Evolutionary conservation across 2,888 invertebrate genomes (phyloP).

Genomic region (Steinernema hermaphroditum): DNA sequence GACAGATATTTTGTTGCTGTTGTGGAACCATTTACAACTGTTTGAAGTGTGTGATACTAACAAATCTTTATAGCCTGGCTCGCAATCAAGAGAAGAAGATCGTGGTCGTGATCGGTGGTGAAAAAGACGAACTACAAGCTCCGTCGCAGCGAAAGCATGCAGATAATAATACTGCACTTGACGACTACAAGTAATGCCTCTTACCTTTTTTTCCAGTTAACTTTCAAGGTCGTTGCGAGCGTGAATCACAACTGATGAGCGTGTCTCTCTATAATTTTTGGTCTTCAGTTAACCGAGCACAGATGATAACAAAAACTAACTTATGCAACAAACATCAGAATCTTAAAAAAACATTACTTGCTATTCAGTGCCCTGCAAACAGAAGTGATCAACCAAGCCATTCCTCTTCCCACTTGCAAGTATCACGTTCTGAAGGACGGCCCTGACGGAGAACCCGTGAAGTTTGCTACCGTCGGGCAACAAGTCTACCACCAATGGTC

Average conservation of each 20-base stretch:
- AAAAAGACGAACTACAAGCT: conserved; percentile 22
- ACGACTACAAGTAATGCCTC: conserved; percentile 27
- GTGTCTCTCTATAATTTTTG: neutral
- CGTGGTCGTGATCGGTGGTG: conserved; percentile 39
- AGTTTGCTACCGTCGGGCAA: conserved; percentile 59
- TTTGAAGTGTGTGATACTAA: conserved; percentile 5
- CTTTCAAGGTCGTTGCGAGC: neutral
- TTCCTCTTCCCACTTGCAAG: conserved; percentile 53
- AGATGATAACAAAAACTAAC: neutral
- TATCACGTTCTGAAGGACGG: conserved; percentile 51
- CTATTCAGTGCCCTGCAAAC: conserved; percentile 18
- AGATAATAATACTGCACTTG: conserved; percentile 17
- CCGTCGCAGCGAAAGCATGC: conserved; percentile 17
- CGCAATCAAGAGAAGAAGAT: conserved; percentile 39
- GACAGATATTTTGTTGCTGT: neutral
- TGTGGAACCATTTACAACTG: no score
- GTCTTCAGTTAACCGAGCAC: no score
- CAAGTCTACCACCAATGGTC: conserved; percentile 59
- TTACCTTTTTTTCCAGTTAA: conserved; percentile 11
- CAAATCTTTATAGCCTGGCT: conserved; percentile 36
- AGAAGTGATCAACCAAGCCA: conserved; percentile 45
- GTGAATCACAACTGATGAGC: no score
- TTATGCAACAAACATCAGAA: neutral
- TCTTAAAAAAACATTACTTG: no score
- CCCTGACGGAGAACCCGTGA: conserved; percentile 51